Evolutionary conservation across 2,113 vertebrate genomes (phyloP).

Genomic region (Excalfactoria chinensis): DNA sequence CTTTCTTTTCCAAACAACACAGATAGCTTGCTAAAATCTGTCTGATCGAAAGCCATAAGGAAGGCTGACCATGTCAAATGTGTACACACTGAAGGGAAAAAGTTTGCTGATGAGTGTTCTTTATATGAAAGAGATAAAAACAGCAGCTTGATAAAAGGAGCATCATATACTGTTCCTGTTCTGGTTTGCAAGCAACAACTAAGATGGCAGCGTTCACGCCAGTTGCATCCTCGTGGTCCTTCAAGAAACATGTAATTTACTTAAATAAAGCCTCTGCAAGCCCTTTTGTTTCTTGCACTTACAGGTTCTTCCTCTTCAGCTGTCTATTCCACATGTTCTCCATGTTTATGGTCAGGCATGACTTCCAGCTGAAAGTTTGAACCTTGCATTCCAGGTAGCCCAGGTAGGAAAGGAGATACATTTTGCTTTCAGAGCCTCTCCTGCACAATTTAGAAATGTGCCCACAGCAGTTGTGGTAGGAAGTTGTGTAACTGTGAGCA

Average conservation of each 20-base stretch:
- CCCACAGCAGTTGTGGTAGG: neutral
- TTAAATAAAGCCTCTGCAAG: neutral
- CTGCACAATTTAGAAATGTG: neutral
- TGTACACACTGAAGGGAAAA: neutral
- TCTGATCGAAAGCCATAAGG: neutral
- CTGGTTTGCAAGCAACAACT: neutral
- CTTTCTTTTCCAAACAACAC: neutral
- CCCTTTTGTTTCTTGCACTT: neutral
- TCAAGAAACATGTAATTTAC: neutral
- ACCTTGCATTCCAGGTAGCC: neutral
- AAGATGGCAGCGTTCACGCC: neutral
- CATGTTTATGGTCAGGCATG: neutral
- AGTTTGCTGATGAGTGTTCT: neutral
- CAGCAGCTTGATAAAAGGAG: neutral
- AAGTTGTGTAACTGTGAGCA: slow-evolving; percentile 36
- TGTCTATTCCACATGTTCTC: neutral
- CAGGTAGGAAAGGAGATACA: neutral
- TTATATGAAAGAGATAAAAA: neutral
- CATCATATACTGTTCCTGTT: neutral
- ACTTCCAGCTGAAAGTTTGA: neutral
- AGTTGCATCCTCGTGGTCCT: neutral
- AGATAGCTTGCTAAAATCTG: neutral
- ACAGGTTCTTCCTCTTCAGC: neutral
- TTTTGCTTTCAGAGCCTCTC: neutral
- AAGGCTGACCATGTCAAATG: neutral